Percentiles rank a stretch among this genome's conserved stretches.
These are phyloP conservation scores for Tiliqua scincoides DNA, from an alignment of 2,113 vertebrate genomes.

Conservation along the genomic window DNA sequence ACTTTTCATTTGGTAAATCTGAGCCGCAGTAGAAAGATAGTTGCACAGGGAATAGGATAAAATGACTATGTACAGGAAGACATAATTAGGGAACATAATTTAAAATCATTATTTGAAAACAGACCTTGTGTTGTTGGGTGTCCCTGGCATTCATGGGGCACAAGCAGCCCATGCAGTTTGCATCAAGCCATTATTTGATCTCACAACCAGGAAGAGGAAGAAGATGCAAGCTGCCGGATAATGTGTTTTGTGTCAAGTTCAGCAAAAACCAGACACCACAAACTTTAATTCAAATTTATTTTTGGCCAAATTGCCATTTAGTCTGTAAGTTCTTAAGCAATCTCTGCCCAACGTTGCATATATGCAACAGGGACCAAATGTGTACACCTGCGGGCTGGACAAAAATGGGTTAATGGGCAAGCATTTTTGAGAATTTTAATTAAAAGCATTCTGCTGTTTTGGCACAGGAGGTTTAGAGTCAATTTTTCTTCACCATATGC, in stretches of 20 bases:
- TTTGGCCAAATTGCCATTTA: background rate
- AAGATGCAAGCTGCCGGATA: background rate
- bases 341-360: too few species aligned
- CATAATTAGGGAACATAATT: background rate
- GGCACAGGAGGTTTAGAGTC: too few species aligned
- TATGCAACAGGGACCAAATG: too few species aligned
- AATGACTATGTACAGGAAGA: conserved; percentile 53
- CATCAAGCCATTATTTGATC: background rate
- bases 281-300: background rate
- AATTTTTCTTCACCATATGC: background rate
- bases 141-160: background rate
- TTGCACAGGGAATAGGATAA: background rate
- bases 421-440: background rate
- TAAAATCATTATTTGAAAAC: background rate
- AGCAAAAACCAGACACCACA: background rate
- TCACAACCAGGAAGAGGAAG: background rate
- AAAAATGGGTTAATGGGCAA: too few species aligned
- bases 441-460: too few species aligned
- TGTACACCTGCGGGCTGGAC: too few species aligned
- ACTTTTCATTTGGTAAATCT: rapidly evolving
- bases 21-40: background rate
- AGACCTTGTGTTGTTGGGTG: background rate
- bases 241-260: background rate
- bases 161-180: background rate
- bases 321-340: background rate